These are phyloP conservation scores for Pomatorhinus ruficollis DNA, from an alignment of 2,113 vertebrate genomes.

Conservation along the genomic window DNA sequence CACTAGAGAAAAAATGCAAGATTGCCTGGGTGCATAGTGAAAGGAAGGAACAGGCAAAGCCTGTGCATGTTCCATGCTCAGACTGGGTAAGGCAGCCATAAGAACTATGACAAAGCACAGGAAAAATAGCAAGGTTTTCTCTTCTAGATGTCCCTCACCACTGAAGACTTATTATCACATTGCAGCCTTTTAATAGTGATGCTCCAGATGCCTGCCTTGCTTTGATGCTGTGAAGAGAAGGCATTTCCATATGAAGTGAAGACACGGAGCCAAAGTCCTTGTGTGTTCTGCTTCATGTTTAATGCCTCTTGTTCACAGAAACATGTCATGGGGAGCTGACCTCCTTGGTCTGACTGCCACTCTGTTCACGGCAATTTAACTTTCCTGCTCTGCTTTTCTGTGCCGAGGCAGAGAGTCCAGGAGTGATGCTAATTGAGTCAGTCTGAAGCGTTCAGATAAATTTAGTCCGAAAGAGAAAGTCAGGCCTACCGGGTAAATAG, in stretches of 20 bases:
- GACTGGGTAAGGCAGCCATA: neutral
- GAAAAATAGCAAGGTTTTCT: neutral
- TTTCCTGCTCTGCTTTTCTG: constrained; percentile 14
- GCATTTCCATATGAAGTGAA: neutral
- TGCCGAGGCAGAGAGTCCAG: neutral
- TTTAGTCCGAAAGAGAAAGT: neutral
- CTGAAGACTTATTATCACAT: neutral
- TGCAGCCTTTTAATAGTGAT: neutral
- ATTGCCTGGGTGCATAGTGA: neutral
- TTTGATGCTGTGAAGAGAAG: neutral
- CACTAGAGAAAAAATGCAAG: neutral
- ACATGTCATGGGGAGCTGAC: neutral
- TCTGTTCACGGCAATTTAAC: constrained; percentile 8
- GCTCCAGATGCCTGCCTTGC: neutral
- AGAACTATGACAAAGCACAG: neutral
- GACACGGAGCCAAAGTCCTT: neutral
- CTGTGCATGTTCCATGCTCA: neutral
- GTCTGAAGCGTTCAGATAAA: constrained; percentile 57
- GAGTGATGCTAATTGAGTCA: constrained; percentile 52
- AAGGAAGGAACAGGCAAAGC: neutral
- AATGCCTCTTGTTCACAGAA: constrained; percentile 22
- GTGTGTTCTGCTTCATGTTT: neutral
- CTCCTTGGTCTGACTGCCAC: neutral
- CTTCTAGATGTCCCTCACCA: neutral
- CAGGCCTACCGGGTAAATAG: constrained; percentile 3